A percentile compares a stretch with the other conserved stretches of the same genome.
These are phyloP conservation scores for Latheticus oryzae DNA, from an alignment of 2,888 invertebrate species.

Conservation along the genomic window DNA sequence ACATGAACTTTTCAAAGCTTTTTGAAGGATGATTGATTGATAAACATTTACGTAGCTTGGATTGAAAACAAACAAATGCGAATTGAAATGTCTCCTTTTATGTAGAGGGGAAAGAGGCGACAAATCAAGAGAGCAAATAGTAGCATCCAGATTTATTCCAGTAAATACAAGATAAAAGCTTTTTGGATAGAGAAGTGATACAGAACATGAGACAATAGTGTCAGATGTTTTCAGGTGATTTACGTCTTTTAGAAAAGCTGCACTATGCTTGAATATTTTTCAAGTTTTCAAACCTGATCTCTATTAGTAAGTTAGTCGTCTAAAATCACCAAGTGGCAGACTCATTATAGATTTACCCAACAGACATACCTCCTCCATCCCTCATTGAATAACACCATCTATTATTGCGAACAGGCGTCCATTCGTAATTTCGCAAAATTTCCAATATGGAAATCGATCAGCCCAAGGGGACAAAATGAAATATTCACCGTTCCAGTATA, in stretches of 20 bases:
- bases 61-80: slow-evolving; percentile 40
- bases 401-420: slow-evolving; percentile 7
- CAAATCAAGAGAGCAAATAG: slow-evolving; percentile 33
- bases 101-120: slow-evolving; percentile 20
- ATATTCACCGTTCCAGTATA: slow-evolving; percentile 19
- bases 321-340: no score
- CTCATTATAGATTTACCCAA: no score
- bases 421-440: slow-evolving; percentile 20
- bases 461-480: slow-evolving; percentile 26
- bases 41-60: slow-evolving; percentile 41
- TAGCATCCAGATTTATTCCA: slow-evolving; percentile 33
- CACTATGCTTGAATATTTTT: no score
- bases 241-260: no score
- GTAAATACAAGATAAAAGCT: no score
- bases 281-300: no score
- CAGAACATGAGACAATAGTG: no score
- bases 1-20: slow-evolving; percentile 17
- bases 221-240: no score
- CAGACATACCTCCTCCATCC: no score
- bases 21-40: slow-evolving; percentile 39
- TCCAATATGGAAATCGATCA: slow-evolving; percentile 32
- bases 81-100: slow-evolving; percentile 36
- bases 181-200: not conserved
- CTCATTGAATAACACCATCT: no score
- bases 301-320: no score